These are phyloP conservation scores for Chaunax sp. DNA, from an alignment of 2,797 vertebrate genomes.

Conservation along the genomic window DNA sequence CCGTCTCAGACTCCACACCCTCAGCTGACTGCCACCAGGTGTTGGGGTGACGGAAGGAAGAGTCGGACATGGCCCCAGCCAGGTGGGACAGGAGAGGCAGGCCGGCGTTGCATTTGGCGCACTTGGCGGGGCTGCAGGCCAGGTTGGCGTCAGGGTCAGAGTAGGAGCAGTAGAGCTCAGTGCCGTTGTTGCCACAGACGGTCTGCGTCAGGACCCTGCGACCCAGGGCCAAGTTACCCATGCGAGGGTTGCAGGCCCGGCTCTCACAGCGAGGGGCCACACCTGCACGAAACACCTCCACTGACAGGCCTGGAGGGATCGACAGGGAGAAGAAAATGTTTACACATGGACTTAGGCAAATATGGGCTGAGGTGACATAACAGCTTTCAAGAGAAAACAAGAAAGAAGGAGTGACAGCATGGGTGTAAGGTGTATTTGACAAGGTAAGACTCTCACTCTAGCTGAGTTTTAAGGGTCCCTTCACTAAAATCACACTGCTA, in stretches of 20 bases:
- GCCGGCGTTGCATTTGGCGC: constrained; percentile 87
- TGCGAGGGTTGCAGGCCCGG: constrained; percentile 93
- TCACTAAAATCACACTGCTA: not conserved
- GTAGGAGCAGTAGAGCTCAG: constrained; percentile 89
- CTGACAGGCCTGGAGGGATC: constrained; percentile 70
- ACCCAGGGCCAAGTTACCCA: constrained; percentile 94
- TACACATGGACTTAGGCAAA: constrained; percentile 9
- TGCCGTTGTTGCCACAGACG: constrained; percentile 85
- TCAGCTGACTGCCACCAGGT: constrained; percentile 97
- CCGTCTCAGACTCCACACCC: constrained; percentile 83
- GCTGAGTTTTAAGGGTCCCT: constrained; percentile 21
- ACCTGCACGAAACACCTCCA: constrained; percentile 63
- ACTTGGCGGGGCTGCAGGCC: constrained; percentile 80
- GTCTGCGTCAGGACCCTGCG: constrained; percentile 89
- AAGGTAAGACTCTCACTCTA: not conserved
- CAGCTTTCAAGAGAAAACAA: not conserved
- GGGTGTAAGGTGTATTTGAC: not conserved
- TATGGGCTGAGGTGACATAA: constrained; percentile 8
- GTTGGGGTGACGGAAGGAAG: constrained; percentile 91
- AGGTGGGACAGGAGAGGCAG: constrained; percentile 87
- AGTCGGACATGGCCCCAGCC: constrained; percentile 93
- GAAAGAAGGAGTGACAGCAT: not conserved
- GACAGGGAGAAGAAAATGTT: not conserved
- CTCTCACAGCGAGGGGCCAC: constrained; percentile 88
- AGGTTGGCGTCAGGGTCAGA: constrained; percentile 71